phyloP scores from a whole-genome alignment of 2,888 invertebrate species.

The Pandemis cinnamomeana region DNA sequence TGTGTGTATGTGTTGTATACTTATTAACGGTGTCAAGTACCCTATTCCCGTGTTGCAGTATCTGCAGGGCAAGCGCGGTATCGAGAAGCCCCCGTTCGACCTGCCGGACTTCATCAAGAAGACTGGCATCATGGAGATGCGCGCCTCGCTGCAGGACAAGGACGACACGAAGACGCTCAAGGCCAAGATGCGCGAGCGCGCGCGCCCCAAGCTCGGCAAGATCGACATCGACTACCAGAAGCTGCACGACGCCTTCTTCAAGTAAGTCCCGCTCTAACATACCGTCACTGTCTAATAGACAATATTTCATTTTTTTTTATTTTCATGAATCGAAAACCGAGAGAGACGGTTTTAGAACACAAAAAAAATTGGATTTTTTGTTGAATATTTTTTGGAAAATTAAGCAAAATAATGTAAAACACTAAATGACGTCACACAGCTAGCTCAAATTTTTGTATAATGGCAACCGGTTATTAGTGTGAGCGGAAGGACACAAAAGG shows the following conservation, averaged over 20 bases:
- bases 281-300: too few species aligned
- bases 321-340: too few species aligned
- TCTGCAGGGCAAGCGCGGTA: slow-evolving; percentile 98
- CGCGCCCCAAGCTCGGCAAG: slow-evolving; percentile 98
- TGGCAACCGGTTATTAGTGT: too few species aligned
- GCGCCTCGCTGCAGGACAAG: slow-evolving; percentile 98
- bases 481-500: too few species aligned
- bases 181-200: slow-evolving; percentile 98
- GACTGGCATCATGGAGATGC: slow-evolving; percentile 99
- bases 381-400: too few species aligned
- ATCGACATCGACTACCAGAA: slow-evolving; percentile 99
- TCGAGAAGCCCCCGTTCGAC: slow-evolving; percentile 99
- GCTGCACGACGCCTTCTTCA: slow-evolving; percentile 99
- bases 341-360: too few species aligned
- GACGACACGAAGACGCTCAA: slow-evolving; percentile 97
- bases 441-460: too few species aligned
- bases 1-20: background rate
- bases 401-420: too few species aligned
- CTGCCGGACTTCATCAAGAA: slow-evolving; percentile 99
- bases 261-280: slow-evolving; percentile 74
- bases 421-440: too few species aligned
- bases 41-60: slow-evolving; percentile 77
- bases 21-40: background rate
- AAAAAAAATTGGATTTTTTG: too few species aligned
- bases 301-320: too few species aligned